Percentiles rank a stretch among this genome's conserved stretches.
Evolutionary conservation across 1,140 invertebrate species (phyloP).

Genomic region (Macrostomum lignano): DNA sequence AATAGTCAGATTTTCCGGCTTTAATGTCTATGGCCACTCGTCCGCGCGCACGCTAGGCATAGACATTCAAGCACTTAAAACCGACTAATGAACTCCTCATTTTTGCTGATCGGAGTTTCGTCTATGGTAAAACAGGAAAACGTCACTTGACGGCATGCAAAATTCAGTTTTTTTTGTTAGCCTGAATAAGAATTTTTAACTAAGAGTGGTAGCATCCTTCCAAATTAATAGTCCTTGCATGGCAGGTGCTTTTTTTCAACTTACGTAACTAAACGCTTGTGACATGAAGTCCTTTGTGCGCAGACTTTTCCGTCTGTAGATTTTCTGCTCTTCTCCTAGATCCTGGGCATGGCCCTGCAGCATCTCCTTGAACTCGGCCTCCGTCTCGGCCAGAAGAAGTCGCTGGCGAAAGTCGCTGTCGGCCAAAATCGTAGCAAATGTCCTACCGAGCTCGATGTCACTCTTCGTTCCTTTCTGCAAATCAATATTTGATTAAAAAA

Average conservation of each 20-base stretch:
- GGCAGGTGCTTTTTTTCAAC: constrained; percentile 26
- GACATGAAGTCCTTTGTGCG: constrained; percentile 10
- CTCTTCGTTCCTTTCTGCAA: constrained; percentile 40
- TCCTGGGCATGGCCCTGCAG: constrained; percentile 33
- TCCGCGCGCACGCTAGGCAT: too few relatives aligned
- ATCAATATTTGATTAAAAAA: too few relatives aligned
- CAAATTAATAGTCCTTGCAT: constrained; percentile 34
- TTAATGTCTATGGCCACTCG: too few relatives aligned
- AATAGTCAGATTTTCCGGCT: too few relatives aligned
- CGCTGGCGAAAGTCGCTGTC: constrained; percentile 34
- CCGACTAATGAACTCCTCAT: too few relatives aligned
- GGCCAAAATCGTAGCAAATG: constrained; percentile 38
- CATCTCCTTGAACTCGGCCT: constrained; percentile 19
- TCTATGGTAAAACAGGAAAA: too few relatives aligned
- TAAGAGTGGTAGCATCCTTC: constrained; percentile 25
- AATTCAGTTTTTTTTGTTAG: too few relatives aligned
- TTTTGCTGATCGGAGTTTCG: too few relatives aligned
- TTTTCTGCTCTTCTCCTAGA: constrained; percentile 31
- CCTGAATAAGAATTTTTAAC: constrained; percentile 1
- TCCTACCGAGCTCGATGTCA: constrained; percentile 36
- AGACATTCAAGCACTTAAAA: too few relatives aligned
- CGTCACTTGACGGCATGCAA: too few relatives aligned
- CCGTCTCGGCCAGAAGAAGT: constrained; percentile 29
- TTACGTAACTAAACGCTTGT: constrained; percentile 14
- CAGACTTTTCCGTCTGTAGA: constrained; percentile 25